Evolutionary conservation across 2,113 vertebrate genomes (phyloP).

Genomic region (Zeus faber): DNA sequence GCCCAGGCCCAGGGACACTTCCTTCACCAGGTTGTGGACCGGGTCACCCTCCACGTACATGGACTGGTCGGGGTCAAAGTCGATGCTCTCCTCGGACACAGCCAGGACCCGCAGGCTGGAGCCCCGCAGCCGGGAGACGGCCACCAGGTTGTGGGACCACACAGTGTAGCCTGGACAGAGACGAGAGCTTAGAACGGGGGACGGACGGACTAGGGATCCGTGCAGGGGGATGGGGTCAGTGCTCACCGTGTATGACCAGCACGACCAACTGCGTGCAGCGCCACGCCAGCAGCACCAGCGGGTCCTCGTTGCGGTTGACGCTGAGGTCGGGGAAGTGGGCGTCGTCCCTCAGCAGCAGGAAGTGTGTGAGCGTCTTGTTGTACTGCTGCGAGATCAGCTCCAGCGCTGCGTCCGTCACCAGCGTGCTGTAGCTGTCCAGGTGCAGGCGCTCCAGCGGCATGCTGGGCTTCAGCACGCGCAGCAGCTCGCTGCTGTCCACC

Average conservation of each 20-base stretch:
- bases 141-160: slow-evolving; percentile 97
- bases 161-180: slow-evolving; percentile 86
- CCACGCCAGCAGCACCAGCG: slow-evolving; percentile 94
- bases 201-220: too few relatives aligned
- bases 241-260: slow-evolving; percentile 77
- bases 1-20: slow-evolving; percentile 92
- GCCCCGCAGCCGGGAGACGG: slow-evolving; percentile 94
- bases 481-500: slow-evolving; percentile 89
- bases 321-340: slow-evolving; percentile 94
- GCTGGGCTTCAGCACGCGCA: slow-evolving; percentile 94
- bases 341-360: slow-evolving; percentile 93
- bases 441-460: slow-evolving; percentile 96
- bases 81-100: slow-evolving; percentile 97
- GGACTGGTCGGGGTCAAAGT: slow-evolving; percentile 93
- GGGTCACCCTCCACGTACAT: slow-evolving; percentile 91
- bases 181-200: background rate
- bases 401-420: slow-evolving; percentile 88
- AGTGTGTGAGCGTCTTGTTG: slow-evolving; percentile 95
- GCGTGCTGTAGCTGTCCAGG: slow-evolving; percentile 91
- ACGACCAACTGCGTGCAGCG: slow-evolving; percentile 91
- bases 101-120: slow-evolving; percentile 90
- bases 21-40: slow-evolving; percentile 93
- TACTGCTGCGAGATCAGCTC: slow-evolving; percentile 98
- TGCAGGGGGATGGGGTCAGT: background rate
- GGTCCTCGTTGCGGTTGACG: slow-evolving; percentile 93